These are phyloP conservation scores for Pseudomyrmex gracilis DNA, from an alignment of 1,140 invertebrate genomes.

Conservation along the genomic window DNA sequence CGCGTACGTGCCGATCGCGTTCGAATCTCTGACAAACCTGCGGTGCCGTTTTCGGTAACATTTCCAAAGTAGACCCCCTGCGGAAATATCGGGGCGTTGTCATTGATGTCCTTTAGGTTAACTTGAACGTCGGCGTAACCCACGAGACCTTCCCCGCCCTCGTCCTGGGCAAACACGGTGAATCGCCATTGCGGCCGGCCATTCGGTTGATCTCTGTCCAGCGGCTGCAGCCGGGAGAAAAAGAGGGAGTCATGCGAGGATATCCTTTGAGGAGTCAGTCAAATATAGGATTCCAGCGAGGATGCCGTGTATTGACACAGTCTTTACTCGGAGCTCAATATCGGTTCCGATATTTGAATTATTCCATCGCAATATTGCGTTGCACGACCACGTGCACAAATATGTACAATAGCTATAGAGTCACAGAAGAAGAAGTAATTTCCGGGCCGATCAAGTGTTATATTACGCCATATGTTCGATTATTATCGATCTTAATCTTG, in stretches of 20 bases:
- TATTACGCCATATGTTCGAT: background rate
- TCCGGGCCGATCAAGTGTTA: background rate
- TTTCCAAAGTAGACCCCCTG: constrained; percentile 97
- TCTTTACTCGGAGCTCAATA: constrained; percentile 39
- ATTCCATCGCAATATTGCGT: constrained; percentile 52
- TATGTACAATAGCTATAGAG: background rate
- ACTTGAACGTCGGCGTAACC: constrained; percentile 99
- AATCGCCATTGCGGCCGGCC: constrained; percentile 98
- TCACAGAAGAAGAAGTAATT: constrained; percentile 51
- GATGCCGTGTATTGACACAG: constrained; percentile 20
- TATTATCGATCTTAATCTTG: background rate
- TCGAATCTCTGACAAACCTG: constrained; percentile 86
- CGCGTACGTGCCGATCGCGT: background rate
- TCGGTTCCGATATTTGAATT: constrained; percentile 52
- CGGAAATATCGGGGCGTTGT: constrained; percentile 98
- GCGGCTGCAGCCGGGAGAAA: constrained; percentile 87
- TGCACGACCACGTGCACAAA: constrained; percentile 50
- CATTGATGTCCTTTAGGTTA: constrained; percentile 98
- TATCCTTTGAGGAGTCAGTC: constrained; percentile 31
- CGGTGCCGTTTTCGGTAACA: constrained; percentile 97
- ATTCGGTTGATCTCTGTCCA: constrained; percentile 98
- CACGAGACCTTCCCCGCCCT: constrained; percentile 97
- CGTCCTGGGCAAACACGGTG: constrained; percentile 98
- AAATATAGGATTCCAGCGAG: constrained; percentile 10
- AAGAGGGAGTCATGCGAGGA: constrained; percentile 26